Evolutionary conservation across 2,888 invertebrate genomes (phyloP).

Genomic region (Cephus pulcher): DNA sequence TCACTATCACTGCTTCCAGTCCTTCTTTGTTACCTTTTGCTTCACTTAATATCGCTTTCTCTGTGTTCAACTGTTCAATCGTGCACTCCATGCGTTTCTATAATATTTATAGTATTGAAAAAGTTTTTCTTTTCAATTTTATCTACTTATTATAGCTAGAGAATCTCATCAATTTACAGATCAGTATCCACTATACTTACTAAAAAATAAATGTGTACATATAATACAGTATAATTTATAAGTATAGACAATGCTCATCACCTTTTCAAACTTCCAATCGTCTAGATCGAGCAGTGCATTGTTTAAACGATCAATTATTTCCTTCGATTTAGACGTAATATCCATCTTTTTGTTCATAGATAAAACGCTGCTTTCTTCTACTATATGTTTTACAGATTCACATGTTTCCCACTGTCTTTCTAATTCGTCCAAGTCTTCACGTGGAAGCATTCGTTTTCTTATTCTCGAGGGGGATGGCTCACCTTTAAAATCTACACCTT

Average conservation of each 20-base stretch:
- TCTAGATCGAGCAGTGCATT: slow-evolving; percentile 17
- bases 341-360: background rate
- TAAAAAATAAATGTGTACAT: background rate
- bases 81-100: slow-evolving; percentile 15
- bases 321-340: slow-evolving; percentile 4
- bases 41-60: slow-evolving; percentile 13
- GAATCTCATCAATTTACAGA: background rate
- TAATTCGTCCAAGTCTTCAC: slow-evolving; percentile 13
- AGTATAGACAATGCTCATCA: background rate
- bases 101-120: background rate
- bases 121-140: background rate
- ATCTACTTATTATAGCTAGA: background rate
- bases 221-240: background rate
- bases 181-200: background rate
- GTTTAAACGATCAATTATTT: slow-evolving; percentile 15
- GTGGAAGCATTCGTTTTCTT: slow-evolving; percentile 6
- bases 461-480: slow-evolving; percentile 5
- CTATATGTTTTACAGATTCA: background rate
- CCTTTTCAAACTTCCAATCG: slow-evolving; percentile 17
- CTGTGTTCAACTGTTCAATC: slow-evolving; percentile 13
- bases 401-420: background rate
- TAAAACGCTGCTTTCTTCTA: slow-evolving; percentile 4
- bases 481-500: slow-evolving; percentile 4
- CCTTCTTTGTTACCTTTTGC: slow-evolving; percentile 4
- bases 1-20: slow-evolving; percentile 14